Base-by-base conservation (phyloP, 1,140 invertebrate species). In the Drosophila bocki region DNA sequence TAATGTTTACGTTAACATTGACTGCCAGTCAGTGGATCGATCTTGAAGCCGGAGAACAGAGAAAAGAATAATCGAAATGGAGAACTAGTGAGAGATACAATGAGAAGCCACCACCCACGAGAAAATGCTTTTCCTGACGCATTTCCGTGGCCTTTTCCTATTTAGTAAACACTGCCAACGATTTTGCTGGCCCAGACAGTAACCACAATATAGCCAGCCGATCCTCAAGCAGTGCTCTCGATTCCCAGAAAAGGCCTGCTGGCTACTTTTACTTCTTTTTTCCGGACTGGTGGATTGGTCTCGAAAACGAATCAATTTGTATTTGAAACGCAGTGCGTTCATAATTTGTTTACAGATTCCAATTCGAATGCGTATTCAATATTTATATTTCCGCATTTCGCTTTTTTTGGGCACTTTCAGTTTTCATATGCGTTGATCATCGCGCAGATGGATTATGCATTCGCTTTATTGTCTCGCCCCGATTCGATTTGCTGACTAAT, bases 1-100 rank as follows among this genome's bases (percentile, higher is more conserved):
- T 51, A 64, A 37, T 88, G 84, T 87, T 87, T 88, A 83, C 62
- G 77, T 68, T 88, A 90, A 88, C 84, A 88, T 88, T 88, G 84
- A 88, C 71, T 87, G 82, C 60, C 54, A 62, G 74, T 53, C 19
- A 53, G 68, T 67, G 58, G 47, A 71, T 71, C 69, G 67, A 72
- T 59, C 67, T 69, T 71, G 67, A 59, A 71, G 33, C 57, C 45
- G 32, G 17, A 26, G 22, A 29, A 56, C 11, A 26, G 53, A 54
- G 33, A 26, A 47, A 22, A 13, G 19, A 48, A 41, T 7, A 8
- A n/a, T 42, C 7, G 22, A 26, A 19, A 37, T 12, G 0, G 2
- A 41, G 11, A 32, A 12, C 32, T 6, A 9, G n/a, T 32, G 19
- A 71, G 35, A 13, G 3, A 44, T 2, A 48, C 19, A 50, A 1